Conservation (phyloP, 2,113 vertebrate species). For the Clinocottus analis region DNA sequence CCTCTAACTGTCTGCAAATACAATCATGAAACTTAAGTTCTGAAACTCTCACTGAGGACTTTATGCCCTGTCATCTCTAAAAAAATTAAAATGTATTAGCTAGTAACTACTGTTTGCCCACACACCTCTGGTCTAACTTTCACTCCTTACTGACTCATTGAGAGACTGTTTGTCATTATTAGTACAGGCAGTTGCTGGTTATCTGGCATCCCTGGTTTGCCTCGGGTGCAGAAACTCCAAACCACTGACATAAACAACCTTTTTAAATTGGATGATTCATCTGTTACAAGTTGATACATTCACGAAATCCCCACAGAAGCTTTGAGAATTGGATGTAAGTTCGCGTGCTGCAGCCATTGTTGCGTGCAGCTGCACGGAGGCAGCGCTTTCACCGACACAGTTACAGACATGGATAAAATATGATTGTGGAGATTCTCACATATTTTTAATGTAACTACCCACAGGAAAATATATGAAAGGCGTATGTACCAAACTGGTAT, state of each 20-base stretch:
- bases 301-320: conserved; percentile 46
- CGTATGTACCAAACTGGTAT: conserved; percentile 10
- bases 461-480: conserved; percentile 21
- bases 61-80: neutral
- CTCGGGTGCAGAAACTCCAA: conserved; percentile 78
- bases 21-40: neutral
- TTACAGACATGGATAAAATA: conserved; percentile 31
- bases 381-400: conserved; percentile 14
- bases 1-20: conserved; percentile 4
- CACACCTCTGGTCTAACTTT: conserved; percentile 62
- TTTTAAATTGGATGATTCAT: conserved; percentile 76
- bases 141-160: conserved; percentile 64
- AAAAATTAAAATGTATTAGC: no score
- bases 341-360: conserved; percentile 30
- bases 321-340: conserved; percentile 56
- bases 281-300: conserved; percentile 65
- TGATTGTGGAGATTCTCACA: conserved; percentile 24
- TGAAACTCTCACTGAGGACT: neutral
- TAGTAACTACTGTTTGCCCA: conserved; percentile 3
- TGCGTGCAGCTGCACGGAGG: conserved; percentile 37
- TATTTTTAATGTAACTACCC: conserved; percentile 8
- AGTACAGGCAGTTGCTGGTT: conserved; percentile 66
- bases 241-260: conserved; percentile 74
- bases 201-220: conserved; percentile 74
- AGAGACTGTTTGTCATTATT: conserved; percentile 74